A percentile compares a stretch with the other conserved stretches of the same genome.
These are phyloP conservation scores for Chironomus riparius DNA, from an alignment of 2,888 invertebrate genomes.

Conservation along the genomic window DNA sequence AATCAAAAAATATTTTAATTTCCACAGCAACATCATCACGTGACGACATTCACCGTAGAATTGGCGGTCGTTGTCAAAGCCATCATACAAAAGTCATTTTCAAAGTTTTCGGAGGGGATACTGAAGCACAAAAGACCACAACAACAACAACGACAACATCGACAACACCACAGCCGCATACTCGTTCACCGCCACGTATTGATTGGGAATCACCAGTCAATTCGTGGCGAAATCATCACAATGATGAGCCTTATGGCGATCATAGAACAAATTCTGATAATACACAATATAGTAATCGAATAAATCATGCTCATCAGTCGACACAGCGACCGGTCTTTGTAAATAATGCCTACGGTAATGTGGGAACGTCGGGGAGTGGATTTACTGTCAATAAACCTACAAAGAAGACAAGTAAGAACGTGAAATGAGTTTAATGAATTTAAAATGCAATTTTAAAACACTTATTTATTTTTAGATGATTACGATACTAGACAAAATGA, in stretches of 20 bases:
- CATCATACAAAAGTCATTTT: slow-evolving; percentile 95
- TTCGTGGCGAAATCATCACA: slow-evolving; percentile 3
- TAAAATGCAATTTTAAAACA: slow-evolving; percentile 25
- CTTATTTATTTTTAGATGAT: slow-evolving; percentile 54
- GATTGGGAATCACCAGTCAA: slow-evolving; percentile 32
- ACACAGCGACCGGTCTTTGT: slow-evolving; percentile 30
- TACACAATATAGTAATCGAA: not conserved
- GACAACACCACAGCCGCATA: slow-evolving; percentile 42
- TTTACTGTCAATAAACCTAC: slow-evolving; percentile 45
- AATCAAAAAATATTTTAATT: too few species aligned
- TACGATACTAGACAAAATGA: slow-evolving; percentile 85
- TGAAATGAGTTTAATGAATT: slow-evolving; percentile 30
- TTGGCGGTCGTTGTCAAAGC: slow-evolving; percentile 83
- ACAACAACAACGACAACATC: slow-evolving; percentile 47
- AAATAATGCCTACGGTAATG: slow-evolving; percentile 28
- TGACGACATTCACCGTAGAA: slow-evolving; percentile 82
- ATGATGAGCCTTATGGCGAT: slow-evolving; percentile 7
- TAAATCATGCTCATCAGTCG: slow-evolving; percentile 1
- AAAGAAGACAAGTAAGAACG: slow-evolving; percentile 49
- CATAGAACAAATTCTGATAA: not conserved
- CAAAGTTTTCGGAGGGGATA: slow-evolving; percentile 79
- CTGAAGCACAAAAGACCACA: slow-evolving; percentile 48
- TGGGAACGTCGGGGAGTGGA: not conserved
- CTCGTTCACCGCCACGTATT: slow-evolving; percentile 45
- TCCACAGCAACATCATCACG: slow-evolving; percentile 77